Percentiles rank a stretch among this genome's conserved stretches.
Evolutionary conservation across 2,888 invertebrate species (phyloP).

Genomic region (Nipponacmea schrenckii): DNA sequence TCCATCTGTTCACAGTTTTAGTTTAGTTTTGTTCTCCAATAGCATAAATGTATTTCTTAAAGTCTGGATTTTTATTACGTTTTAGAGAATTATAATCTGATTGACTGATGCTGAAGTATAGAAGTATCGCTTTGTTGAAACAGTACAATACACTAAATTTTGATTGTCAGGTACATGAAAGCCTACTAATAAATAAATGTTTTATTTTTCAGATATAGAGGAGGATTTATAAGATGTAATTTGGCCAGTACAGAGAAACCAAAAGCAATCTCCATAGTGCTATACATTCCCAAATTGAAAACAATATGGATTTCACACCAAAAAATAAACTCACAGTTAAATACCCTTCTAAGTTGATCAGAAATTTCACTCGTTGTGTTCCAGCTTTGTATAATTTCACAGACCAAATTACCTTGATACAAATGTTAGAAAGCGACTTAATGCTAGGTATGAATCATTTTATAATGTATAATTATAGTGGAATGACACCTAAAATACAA

Average conservation of each 20-base stretch:
- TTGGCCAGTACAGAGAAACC: neutral
- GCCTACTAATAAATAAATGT: no score
- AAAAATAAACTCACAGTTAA: neutral
- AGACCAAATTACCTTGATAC: neutral
- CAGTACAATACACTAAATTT: no score
- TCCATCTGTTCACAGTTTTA: no score
- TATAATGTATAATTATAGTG: neutral
- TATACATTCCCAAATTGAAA: neutral
- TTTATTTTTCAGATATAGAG: neutral
- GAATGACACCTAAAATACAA: neutral
- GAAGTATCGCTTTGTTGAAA: no score
- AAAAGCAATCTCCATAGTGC: neutral
- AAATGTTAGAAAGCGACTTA: neutral
- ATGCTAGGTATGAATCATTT: neutral
- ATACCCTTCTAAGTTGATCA: neutral
- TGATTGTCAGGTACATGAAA: no score
- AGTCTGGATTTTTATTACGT: no score
- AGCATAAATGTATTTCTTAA: no score
- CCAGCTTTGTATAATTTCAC: neutral
- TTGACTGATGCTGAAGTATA: no score
- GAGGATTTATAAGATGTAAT: neutral
- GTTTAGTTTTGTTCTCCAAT: no score
- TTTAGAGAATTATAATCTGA: no score
- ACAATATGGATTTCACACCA: neutral
- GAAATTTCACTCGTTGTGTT: slow-evolving; percentile 1